Base-by-base conservation (phyloP, 2,797 vertebrate species). In the Acridotheres tristis region DNA sequence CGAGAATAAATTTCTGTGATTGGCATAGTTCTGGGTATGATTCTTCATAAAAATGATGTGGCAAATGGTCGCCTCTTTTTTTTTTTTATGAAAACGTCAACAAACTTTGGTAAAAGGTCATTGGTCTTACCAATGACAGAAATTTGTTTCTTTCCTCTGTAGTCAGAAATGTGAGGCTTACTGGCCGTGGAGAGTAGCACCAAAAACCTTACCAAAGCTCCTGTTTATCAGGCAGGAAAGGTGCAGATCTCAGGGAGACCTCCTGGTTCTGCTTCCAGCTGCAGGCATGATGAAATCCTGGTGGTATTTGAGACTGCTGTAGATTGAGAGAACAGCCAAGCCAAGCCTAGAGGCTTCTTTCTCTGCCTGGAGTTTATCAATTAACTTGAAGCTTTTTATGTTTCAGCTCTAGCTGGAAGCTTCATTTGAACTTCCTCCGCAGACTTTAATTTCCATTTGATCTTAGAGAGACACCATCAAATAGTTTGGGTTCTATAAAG, bases 381-480 rank as follows among this genome's bases (percentile, higher is more conserved):
- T 92, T 95, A 96, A 94, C 91, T 95, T 83, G 22, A 62, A 95
- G 63, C 94, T 96, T 94, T 96, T 97, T 93, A 95, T 96, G 95
- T 96, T 94, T 85, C 55, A 95, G 53, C 62, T 96, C 69, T 97
- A 96, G 90, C 93, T 94, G 73, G 90, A 97, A 96, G 94, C 73
- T 96, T 95, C 89, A 96, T 96, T 96, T 97, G 94, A 96, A 95
- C 96, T 96, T 97, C 96, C 96, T 97, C 93, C 74, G 54, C 95
- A 97, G 84, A 88, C 85, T 92, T 96, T 91, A 89, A 95, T 94
- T 96, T 96, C 74, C 62, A 94, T 96, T 97, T 97, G 95, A 97
- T 96, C 93, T 97, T 90, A 87, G 81, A 96, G 59, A 93, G 32
- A 92, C 94, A 95, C 91, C 91, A 88, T 94, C 93, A 97, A 97